A percentile compares a stretch with the other conserved stretches of the same genome.
Conservation (phyloP, 2,113 vertebrate species). For the Takifugu flavidus region DNA sequence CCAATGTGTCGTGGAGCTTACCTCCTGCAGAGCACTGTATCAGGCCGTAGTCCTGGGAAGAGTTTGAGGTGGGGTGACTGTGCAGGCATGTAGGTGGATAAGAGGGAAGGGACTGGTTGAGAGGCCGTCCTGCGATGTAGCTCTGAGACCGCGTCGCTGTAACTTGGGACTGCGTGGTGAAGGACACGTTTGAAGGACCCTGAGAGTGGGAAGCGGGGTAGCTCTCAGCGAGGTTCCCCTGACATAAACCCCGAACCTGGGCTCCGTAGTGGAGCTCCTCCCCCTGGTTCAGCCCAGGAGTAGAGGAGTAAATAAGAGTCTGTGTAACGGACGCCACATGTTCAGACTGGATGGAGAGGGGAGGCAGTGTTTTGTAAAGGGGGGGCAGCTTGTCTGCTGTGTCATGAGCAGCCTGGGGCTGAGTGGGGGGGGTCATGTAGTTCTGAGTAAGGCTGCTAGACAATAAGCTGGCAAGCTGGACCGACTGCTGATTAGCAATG, state of each 20-base stretch:
- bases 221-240: conserved; percentile 84
- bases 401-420: conserved; percentile 84
- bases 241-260: conserved; percentile 84
- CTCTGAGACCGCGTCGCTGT: conserved; percentile 86
- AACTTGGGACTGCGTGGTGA: conserved; percentile 87
- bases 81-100: conserved; percentile 81
- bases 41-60: conserved; percentile 83
- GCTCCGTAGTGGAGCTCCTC: conserved; percentile 78
- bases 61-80: conserved; percentile 79
- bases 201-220: conserved; percentile 90
- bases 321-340: conserved; percentile 82
- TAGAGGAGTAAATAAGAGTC: conserved; percentile 82
- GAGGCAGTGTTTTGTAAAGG: conserved; percentile 86
- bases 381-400: conserved; percentile 87
- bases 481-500: conserved; percentile 89
- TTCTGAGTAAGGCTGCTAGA: conserved; percentile 87
- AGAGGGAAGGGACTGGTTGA: conserved; percentile 81
- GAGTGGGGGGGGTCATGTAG: conserved; percentile 83
- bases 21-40: conserved; percentile 81
- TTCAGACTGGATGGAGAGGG: conserved; percentile 84
- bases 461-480: conserved; percentile 86
- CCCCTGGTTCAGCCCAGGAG: conserved; percentile 76
- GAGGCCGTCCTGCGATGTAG: conserved; percentile 84
- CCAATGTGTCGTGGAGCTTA: conserved; percentile 79
- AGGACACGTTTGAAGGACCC: conserved; percentile 85